These are phyloP conservation scores for Saccostrea echinata DNA, from an alignment of 1,140 invertebrate species.

Conservation along the genomic window DNA sequence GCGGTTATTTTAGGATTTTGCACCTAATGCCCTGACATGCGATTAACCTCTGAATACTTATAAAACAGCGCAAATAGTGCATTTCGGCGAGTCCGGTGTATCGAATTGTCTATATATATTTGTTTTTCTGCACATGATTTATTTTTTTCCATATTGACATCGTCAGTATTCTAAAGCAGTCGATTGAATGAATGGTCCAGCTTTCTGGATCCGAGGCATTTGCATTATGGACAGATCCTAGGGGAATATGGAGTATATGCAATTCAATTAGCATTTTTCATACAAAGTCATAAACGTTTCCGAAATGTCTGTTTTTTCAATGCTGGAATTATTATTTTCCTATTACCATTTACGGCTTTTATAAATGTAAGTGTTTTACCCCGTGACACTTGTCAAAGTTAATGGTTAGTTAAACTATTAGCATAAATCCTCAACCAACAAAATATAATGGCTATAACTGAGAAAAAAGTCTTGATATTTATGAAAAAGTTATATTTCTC, in stretches of 20 bases:
- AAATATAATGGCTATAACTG: no score
- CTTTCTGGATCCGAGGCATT: neutral
- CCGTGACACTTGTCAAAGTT: neutral
- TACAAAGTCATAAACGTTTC: conserved; percentile 18
- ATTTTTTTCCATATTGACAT: neutral
- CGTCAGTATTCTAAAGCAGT: neutral
- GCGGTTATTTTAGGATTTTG: no score
- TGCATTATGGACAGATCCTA: neutral
- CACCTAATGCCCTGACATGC: no score
- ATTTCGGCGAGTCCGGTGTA: no score
- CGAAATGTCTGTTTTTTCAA: neutral
- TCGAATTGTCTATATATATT: neutral
- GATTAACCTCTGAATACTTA: no score
- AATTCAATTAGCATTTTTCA: conserved; percentile 36
- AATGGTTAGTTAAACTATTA: neutral
- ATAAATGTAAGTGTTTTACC: neutral
- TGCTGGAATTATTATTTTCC: neutral
- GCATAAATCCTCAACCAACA: neutral
- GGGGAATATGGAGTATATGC: conserved; percentile 6
- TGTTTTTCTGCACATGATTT: neutral
- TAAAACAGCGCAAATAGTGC: no score
- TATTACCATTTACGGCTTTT: neutral
- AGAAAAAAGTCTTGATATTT: no score
- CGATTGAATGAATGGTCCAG: neutral
- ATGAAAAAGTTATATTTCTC: no score